Evolutionary conservation across 1,140 invertebrate genomes (phyloP).

Genomic region (Oryzaephilus surinamensis): DNA sequence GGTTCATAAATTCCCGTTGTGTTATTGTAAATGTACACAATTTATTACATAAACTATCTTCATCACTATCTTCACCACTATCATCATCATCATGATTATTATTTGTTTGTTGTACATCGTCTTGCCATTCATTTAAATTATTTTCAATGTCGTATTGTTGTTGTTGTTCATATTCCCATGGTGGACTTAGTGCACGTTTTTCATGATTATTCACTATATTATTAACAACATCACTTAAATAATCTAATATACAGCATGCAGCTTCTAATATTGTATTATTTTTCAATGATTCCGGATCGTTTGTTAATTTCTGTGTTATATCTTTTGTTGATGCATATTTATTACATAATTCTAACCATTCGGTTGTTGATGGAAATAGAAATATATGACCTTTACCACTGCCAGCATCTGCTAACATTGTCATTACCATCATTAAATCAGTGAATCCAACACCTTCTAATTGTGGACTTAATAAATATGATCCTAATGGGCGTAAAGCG

Average conservation of each 20-base stretch:
- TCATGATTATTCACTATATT: conserved; percentile 24
- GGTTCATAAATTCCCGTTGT: conserved; percentile 97
- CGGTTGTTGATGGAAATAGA: conserved; percentile 63
- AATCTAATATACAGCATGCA: conserved; percentile 56
- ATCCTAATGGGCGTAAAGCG: conserved; percentile 65
- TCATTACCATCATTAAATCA: conserved; percentile 72
- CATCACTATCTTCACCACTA: conserved; percentile 90
- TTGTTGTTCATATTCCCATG: conserved; percentile 68
- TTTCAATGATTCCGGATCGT: conserved; percentile 23
- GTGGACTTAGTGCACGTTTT: conserved; percentile 51
- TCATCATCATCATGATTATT: conserved; percentile 82
- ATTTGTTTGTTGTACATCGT: no score
- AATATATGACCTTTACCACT: conserved; percentile 62
- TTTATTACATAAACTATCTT: conserved; percentile 88
- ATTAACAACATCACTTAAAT: conserved; percentile 42
- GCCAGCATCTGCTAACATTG: conserved; percentile 73
- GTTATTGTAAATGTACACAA: conserved; percentile 95
- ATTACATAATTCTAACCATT: conserved; percentile 68
- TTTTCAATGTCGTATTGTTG: conserved; percentile 62
- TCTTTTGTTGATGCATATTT: conserved; percentile 47
- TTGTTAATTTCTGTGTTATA: conserved; percentile 41
- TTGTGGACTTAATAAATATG: conserved; percentile 50
- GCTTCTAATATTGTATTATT: conserved; percentile 56
- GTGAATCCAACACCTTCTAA: conserved; percentile 65
- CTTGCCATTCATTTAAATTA: conserved; percentile 81